Conservation (phyloP, 2,113 vertebrate species). For the Spizaetus ornatus region DNA sequence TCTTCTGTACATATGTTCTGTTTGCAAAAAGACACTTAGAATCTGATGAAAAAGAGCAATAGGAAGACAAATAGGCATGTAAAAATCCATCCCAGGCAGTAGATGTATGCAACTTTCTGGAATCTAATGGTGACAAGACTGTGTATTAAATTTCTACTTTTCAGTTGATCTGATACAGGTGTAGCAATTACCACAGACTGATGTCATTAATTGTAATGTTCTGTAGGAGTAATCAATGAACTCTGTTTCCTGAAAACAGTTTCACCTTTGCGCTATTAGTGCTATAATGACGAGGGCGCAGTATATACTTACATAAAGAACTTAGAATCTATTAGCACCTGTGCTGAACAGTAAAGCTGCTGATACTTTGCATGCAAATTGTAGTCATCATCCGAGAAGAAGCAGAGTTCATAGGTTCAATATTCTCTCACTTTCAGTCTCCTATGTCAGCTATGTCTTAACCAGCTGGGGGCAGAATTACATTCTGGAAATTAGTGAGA, state of each 20-base stretch:
- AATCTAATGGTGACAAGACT: background rate
- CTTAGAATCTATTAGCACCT: slow-evolving; percentile 44
- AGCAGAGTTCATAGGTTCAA: slow-evolving; percentile 33
- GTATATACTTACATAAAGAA: background rate
- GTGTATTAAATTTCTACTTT: slow-evolving; percentile 9
- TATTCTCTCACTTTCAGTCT: slow-evolving; percentile 51
- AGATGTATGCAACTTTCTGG: background rate
- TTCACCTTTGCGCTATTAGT: slow-evolving; percentile 14
- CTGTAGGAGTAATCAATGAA: slow-evolving; percentile 12
- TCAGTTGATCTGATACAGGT: background rate
- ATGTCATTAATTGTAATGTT: slow-evolving; percentile 40
- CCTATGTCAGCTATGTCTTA: slow-evolving; percentile 73
- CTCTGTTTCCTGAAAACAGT: slow-evolving; percentile 20
- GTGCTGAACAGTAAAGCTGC: background rate
- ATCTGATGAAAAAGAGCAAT: background rate
- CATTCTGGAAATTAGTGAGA: slow-evolving; percentile 81
- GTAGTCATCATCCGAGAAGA: slow-evolving; percentile 10
- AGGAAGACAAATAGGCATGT: background rate
- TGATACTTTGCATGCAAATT: slow-evolving; percentile 34
- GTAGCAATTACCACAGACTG: background rate
- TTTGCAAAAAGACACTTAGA: background rate
- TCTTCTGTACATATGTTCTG: background rate
- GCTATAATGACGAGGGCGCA: background rate
- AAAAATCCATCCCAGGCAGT: background rate
- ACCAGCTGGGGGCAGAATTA: slow-evolving; percentile 98